Base-by-base conservation (phyloP, 2,797 vertebrate species). In the Coilia nasus region DNA sequence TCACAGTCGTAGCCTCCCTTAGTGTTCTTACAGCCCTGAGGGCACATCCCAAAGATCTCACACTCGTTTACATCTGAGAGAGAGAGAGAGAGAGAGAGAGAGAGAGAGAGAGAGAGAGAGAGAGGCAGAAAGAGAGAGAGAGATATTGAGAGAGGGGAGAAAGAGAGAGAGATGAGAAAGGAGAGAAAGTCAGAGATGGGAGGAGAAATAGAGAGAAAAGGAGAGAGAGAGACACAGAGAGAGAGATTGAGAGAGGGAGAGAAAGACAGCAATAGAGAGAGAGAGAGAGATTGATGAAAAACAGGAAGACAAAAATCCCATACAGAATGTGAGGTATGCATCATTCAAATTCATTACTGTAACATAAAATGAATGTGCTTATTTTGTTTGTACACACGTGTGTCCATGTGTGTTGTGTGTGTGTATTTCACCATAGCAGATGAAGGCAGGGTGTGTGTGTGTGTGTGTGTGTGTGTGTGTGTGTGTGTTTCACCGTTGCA, bases 1-100 rank as follows among this genome's bases (percentile, higher is more conserved):
- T 97, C 95, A 86, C 97, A 98, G 88, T 97, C 95, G 0, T 97
- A 98, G 90, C 97, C 92, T 47, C 97, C 97, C 90, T 98, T 98
- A 86, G 95, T 96, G 93, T 98, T 98, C 84, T 93, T 96, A 89
- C 97, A 98, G 85, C 90, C 86, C 93, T 98, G 97, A 71, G 97
- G 95, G 85, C 97, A 98, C 2, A 88, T 96, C 60, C 95, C 95
- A 25, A 95, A 97, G 75, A 95, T 90, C 82, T 97, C 95, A 89
- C 97, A 98, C 87, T 98, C 97, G 0, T 98, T 92, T 86, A 98
- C 92, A 89, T 98, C 97, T 98, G 88, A 0, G 50, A 28, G 17
- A 56, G 1, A 46, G 44, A 75, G 1, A 41, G 56, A 75, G 12
- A 75, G 67, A 75, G 35, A 41, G 35, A 5, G 31, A 17, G 4